Percentiles rank a stretch among this genome's conserved stretches.
Evolutionary conservation across 2,113 vertebrate species (phyloP).

Genomic region (Sisor rabdophorus): DNA sequence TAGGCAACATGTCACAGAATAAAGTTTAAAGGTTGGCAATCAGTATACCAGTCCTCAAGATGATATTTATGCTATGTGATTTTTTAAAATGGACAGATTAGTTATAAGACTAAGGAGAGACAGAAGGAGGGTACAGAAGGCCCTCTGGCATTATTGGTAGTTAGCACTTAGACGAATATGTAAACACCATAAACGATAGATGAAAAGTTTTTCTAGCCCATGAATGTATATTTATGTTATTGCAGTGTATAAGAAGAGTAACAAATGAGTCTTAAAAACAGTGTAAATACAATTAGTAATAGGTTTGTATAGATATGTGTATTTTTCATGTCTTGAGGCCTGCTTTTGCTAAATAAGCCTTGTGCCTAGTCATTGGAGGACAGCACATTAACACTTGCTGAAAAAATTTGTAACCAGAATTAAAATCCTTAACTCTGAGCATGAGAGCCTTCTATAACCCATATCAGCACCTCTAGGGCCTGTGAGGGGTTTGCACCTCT

Average conservation of each 20-base stretch:
- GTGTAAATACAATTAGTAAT: not conserved
- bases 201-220: no score
- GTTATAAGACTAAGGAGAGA: not conserved
- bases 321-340: conserved; percentile 62
- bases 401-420: conserved; percentile 81
- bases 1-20: conserved; percentile 19
- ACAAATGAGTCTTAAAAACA: not conserved
- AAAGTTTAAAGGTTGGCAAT: not conserved
- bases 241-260: conserved; percentile 2
- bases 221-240: no score
- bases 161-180: conserved; percentile 40
- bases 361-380: conserved; percentile 56
- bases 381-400: conserved; percentile 72
- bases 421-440: conserved; percentile 71
- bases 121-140: not conserved
- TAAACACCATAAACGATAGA: conserved; percentile 62
- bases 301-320: conserved; percentile 28
- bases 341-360: conserved; percentile 73
- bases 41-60: not conserved
- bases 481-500: conserved; percentile 61
- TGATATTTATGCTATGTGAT: not conserved
- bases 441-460: conserved; percentile 71
- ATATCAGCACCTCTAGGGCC: conserved; percentile 58
- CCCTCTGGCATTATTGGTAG: not conserved
- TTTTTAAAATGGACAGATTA: not conserved